These are phyloP conservation scores for Lagodon rhomboides DNA, from an alignment of 2,797 vertebrate species.

Conservation along the genomic window DNA sequence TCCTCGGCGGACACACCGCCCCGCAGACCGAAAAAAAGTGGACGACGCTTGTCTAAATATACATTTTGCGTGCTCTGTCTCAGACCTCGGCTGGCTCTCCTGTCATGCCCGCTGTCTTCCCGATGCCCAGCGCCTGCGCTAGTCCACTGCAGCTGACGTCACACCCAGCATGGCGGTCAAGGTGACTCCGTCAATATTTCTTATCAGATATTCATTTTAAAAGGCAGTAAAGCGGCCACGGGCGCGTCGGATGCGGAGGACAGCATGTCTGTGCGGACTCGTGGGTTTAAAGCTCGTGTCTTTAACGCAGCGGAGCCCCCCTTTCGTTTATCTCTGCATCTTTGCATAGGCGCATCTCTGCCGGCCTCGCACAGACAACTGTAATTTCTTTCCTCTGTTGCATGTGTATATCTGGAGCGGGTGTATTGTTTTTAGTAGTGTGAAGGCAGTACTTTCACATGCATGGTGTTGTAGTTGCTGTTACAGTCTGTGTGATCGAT, in stretches of 20 bases:
- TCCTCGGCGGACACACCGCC: not conserved
- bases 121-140: constrained; percentile 78
- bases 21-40: constrained; percentile 1
- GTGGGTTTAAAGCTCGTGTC: constrained; percentile 35
- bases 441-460: constrained; percentile 18
- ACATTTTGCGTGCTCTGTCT: constrained; percentile 15
- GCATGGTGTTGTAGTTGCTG: constrained; percentile 23
- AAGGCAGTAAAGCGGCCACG: constrained; percentile 41
- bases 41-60: constrained; percentile 59
- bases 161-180: constrained; percentile 97
- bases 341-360: constrained; percentile 66
- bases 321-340: constrained; percentile 54
- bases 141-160: constrained; percentile 84
- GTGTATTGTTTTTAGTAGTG: constrained; percentile 1
- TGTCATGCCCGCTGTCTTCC: constrained; percentile 58
- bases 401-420: constrained; percentile 37
- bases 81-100: constrained; percentile 30
- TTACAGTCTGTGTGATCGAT: constrained; percentile 39
- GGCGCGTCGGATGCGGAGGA: constrained; percentile 43
- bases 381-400: constrained; percentile 62
- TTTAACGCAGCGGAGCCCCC: constrained; percentile 39
- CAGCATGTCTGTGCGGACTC: constrained; percentile 37
- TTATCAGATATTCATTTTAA: constrained; percentile 71
- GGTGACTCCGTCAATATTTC: constrained; percentile 93
- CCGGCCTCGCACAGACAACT: constrained; percentile 70